Percentiles rank a stretch among this genome's conserved stretches.
Evolutionary conservation across 2,113 vertebrate genomes (phyloP).

Genomic region (Otis tarda): DNA sequence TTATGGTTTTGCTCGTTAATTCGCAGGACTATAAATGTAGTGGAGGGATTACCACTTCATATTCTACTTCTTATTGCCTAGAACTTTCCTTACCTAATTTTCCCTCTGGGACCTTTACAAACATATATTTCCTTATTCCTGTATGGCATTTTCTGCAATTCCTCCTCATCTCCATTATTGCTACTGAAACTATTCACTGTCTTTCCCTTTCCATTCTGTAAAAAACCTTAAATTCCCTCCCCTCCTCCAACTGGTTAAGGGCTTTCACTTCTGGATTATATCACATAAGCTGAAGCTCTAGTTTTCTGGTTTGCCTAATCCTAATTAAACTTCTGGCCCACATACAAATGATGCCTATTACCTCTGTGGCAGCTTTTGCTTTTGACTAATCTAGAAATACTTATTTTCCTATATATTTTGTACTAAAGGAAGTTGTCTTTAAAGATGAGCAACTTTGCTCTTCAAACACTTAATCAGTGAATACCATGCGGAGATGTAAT

Average conservation of each 20-base stretch:
- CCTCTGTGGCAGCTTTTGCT: background rate
- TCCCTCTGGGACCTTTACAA: background rate
- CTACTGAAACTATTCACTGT: background rate
- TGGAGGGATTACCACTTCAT: background rate
- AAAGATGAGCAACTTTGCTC: slow-evolving; percentile 12
- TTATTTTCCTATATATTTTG: background rate
- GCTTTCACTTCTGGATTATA: slow-evolving; percentile 4
- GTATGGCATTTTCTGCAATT: background rate
- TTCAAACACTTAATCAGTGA: background rate
- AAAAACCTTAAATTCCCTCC: background rate
- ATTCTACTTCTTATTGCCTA: background rate
- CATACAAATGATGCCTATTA: background rate
- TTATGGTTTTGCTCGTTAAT: background rate
- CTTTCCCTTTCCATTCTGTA: background rate
- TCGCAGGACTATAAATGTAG: background rate
- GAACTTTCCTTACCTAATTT: background rate
- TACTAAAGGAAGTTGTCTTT: background rate
- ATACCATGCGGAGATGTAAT: background rate
- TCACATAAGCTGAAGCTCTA: background rate
- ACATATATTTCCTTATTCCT: background rate
- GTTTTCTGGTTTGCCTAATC: slow-evolving; percentile 3
- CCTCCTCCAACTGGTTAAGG: rapidly evolving
- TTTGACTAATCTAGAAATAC: slow-evolving; percentile 9
- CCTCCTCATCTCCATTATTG: background rate
- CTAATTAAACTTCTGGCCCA: slow-evolving; percentile 17